Conservation (phyloP, 2,797 vertebrate genomes). For the Scyliorhinus canicula region DNA sequence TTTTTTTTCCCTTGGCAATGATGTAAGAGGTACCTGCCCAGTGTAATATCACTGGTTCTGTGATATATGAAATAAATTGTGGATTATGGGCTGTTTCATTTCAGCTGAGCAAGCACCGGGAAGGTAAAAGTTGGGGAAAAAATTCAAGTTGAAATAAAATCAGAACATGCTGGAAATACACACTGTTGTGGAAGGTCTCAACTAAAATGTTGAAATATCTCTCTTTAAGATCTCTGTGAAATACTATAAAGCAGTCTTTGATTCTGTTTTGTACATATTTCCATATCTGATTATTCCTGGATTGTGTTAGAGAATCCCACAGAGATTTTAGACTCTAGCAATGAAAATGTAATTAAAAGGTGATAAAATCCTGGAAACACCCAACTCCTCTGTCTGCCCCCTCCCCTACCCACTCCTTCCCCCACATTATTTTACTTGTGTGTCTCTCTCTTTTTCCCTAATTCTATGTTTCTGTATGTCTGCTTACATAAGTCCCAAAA, state of each 20-base stretch:
- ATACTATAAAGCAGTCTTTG: background rate
- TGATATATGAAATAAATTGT: background rate
- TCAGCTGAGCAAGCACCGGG: background rate
- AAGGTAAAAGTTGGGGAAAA: background rate
- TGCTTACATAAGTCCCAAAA: too few species aligned
- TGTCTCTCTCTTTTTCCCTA: background rate
- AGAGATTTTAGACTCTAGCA: background rate
- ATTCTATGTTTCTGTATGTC: background rate
- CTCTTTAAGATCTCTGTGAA: background rate
- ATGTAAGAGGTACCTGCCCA: too few species aligned
- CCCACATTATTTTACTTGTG: background rate
- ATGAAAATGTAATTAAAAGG: background rate
- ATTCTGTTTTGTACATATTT: background rate
- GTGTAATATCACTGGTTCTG: background rate
- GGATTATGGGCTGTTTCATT: background rate
- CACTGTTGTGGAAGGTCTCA: background rate
- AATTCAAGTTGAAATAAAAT: too few species aligned
- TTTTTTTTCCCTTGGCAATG: too few species aligned
- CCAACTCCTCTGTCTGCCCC: background rate
- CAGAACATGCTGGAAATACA: background rate
- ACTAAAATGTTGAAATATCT: background rate
- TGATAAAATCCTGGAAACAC: background rate
- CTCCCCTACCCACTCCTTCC: background rate
- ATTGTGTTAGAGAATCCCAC: background rate
- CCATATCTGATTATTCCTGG: background rate